Percentiles rank a stretch among this genome's conserved stretches.
These are phyloP conservation scores for Drosophila mojavensis DNA, from an alignment of 1,140 invertebrate genomes.

Conservation along the genomic window DNA sequence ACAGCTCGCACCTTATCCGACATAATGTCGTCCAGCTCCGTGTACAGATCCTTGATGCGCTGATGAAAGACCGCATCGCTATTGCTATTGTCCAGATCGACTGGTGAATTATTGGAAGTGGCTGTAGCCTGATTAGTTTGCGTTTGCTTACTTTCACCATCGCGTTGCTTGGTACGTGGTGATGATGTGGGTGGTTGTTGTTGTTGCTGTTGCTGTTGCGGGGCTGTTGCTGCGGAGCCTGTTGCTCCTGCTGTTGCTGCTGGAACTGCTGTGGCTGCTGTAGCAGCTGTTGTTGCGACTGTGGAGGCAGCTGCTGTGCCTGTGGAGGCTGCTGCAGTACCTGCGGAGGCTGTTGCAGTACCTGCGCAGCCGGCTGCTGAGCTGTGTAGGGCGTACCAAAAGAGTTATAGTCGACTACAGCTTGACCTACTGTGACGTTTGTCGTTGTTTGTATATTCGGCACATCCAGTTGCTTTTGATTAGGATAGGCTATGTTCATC, in stretches of 20 bases:
- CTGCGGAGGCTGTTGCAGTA: background rate
- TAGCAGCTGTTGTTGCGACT: background rate
- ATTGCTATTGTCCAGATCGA: slow-evolving; percentile 65
- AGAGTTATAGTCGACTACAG: background rate
- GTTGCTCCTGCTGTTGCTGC: background rate
- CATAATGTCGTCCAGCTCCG: slow-evolving; percentile 45
- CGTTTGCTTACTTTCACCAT: slow-evolving; percentile 51
- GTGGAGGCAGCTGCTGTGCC: background rate
- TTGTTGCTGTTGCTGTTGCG: background rate
- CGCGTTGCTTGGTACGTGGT: slow-evolving; percentile 29
- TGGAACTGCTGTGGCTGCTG: background rate
- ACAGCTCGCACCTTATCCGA: slow-evolving; percentile 33
- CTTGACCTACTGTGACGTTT: background rate
- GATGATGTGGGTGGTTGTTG: slow-evolving; percentile 15
- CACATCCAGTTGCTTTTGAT: slow-evolving; percentile 8
- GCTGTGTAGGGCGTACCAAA: slow-evolving; percentile 1
- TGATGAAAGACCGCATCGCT: slow-evolving; percentile 59
- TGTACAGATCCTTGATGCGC: slow-evolving; percentile 47
- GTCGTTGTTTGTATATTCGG: background rate
- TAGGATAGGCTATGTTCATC: slow-evolving; percentile 60
- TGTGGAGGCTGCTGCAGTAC: background rate
- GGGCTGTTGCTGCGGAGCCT: background rate
- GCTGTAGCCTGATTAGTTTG: background rate
- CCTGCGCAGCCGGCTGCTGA: background rate
- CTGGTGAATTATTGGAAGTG: slow-evolving; percentile 11